These are phyloP conservation scores for Caerostris darwini DNA, from an alignment of 1,140 invertebrate species.

Conservation along the genomic window DNA sequence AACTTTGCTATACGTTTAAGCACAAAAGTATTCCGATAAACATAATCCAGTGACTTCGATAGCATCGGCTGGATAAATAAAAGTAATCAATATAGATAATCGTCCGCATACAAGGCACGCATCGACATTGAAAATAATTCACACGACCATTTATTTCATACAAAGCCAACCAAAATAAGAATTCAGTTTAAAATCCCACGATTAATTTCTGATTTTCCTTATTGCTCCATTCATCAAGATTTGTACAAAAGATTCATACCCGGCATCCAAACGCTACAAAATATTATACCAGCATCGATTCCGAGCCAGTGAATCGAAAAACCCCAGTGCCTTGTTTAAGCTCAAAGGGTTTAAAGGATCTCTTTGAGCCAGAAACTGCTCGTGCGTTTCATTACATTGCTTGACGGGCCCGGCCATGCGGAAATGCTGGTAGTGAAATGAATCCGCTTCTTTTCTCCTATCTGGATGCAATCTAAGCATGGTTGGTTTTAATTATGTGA, in stretches of 20 bases:
- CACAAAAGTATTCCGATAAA: too few relatives aligned
- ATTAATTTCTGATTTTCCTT: background rate
- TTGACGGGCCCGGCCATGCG: constrained; percentile 9
- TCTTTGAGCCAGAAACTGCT: constrained; percentile 3
- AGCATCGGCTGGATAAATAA: too few relatives aligned
- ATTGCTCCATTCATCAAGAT: background rate
- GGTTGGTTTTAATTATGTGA: constrained; percentile 61
- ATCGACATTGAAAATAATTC: background rate
- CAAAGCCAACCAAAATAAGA: background rate
- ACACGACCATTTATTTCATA: background rate
- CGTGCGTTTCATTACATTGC: constrained; percentile 44
- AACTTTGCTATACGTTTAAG: too few relatives aligned
- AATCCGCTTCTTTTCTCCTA: constrained; percentile 38
- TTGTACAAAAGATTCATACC: constrained; percentile 6
- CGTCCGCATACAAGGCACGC: too few relatives aligned
- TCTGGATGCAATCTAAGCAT: constrained; percentile 17
- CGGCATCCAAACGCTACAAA: background rate
- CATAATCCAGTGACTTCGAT: too few relatives aligned
- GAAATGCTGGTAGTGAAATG: constrained; percentile 58
- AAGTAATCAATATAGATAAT: too few relatives aligned
- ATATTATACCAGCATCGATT: constrained; percentile 46
- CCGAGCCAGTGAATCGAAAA: constrained; percentile 38
- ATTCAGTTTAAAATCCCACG: background rate
- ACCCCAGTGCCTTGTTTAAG: constrained; percentile 3
- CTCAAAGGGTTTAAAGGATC: constrained; percentile 47